Conservation (phyloP, 2,888 invertebrate genomes). For the Calameuta pallipes region DNA sequence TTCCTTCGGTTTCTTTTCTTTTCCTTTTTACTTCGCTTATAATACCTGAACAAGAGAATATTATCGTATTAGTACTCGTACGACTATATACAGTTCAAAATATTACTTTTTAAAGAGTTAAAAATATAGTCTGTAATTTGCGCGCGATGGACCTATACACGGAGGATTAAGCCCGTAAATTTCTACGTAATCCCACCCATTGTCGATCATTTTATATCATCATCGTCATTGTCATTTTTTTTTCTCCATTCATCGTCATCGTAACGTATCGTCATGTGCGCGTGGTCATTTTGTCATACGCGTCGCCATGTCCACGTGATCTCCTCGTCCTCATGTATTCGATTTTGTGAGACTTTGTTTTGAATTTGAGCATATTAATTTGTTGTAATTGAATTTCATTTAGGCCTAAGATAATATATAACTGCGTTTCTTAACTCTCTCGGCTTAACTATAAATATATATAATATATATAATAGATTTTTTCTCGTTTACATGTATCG, state of each 20-base stretch:
- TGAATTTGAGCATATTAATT: conserved; percentile 60
- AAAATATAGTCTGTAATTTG: conserved; percentile 65
- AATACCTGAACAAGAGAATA: conserved; percentile 59
- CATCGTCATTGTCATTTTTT: conserved; percentile 22
- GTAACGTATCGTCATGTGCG: not conserved
- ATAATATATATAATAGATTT: conserved; percentile 29
- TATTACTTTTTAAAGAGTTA: conserved; percentile 64
- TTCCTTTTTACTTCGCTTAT: conserved; percentile 16
- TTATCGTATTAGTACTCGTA: conserved; percentile 57
- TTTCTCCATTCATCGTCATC: conserved; percentile 16
- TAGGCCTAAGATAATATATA: conserved; percentile 48
- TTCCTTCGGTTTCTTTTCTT: conserved; percentile 1
- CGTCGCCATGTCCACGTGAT: not conserved
- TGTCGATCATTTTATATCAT: conserved; percentile 2
- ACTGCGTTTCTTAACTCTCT: conserved; percentile 27
- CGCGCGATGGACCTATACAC: conserved; percentile 58
- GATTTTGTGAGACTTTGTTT: conserved; percentile 46
- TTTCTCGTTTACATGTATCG: conserved; percentile 30
- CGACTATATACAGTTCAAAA: conserved; percentile 63
- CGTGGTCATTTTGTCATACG: not conserved
- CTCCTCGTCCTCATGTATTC: conserved; percentile 22
- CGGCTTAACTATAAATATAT: conserved; percentile 45
- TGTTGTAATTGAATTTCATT: conserved; percentile 55
- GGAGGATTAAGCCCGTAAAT: not conserved
- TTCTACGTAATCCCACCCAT: not conserved